Base-by-base conservation (phyloP, 2,113 vertebrate genomes). In the Callospermophilus lateralis region DNA sequence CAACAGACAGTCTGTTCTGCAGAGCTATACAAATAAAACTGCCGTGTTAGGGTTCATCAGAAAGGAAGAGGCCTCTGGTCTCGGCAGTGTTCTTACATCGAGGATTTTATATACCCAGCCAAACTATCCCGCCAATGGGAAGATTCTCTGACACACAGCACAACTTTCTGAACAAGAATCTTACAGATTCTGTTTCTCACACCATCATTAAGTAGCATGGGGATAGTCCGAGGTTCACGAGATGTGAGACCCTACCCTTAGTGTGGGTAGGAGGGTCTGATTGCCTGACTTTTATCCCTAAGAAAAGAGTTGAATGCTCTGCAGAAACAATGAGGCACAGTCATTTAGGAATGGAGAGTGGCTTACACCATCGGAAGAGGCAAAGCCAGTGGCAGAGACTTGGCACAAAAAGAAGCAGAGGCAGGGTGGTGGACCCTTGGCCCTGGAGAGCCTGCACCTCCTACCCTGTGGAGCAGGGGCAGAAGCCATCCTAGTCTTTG, bases 61-160 rank as follows among this genome's bases (percentile, higher is more conserved):
- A 72, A 63, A 90, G 8, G 16, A 42, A 17, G 19, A 30, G 42
- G 4, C 7, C 42, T 83, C 68, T 0, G 7, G 55, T 32, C 26
- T 26, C 45, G 48, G 28, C 12, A 8, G 11, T 34, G 26, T 74
- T 80, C 86, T 78, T 73, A 48, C 94, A 77, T 68, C 61, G 81
- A 45, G 15, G 30, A 48, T 77, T 80, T 86, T 79, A 53, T 80
- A 97, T 95, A 93, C 94, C 94, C 84, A 96, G 92, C 84, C 53
- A 91, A 97, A 95, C 79, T 95, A n/a, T 76, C 92, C 30, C 17
- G 45, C 24, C 28, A 19, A 17, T 15, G 22, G 26, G 3, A 19
- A 22, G 39, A 19, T 22, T 12, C 34, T 55, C 11, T 61, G 42
- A 53, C 26, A 6, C n/a, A 63, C 80, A 79, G n/a, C 39, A 53